Base-by-base conservation (phyloP, 2,113 vertebrate species). In the Hiodon tergisus region DNA sequence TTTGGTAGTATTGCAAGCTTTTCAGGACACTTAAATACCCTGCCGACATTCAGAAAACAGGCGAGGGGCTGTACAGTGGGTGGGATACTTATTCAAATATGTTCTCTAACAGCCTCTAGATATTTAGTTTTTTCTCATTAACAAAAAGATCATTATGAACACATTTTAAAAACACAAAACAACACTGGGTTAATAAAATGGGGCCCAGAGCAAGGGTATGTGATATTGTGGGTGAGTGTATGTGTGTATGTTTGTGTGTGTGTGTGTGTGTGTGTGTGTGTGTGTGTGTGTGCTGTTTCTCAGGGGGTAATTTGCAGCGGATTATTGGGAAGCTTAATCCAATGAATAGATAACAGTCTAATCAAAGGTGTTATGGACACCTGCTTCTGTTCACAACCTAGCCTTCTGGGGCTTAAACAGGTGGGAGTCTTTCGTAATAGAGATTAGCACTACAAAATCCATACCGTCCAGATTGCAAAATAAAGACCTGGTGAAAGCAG, bases 231-330 rank as follows among this genome's bases (percentile, higher is more conserved):
- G 2, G 31, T 31, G 31, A 31, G 31, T 31, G 31, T 31, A 31
- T 31, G 2, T 31, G 74, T 53, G 66, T n/a, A n/a, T n/a, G n/a
- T n/a, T n/a, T 51, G 48, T 62, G 65, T 69, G 73, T 67, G 75
- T 70, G 69, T 55, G 62, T n/a, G 52, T 58, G 72, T 10, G 67
- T n/a, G 66, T 6, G 47, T 5, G 66, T 13, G 74, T 53, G 66
- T 5, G 2, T 9, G 17, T 31, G n/a, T 57, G 10, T 4, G 13
- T 5, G 6, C 58, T 31, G 8, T 54, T 50, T 31, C 1, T 31
- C 31, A 31, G 2, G 10, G 16, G 31, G 53, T 58, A 67, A 67
- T 68, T 68, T 31, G 31, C 63, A 67, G 47, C 54, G 5, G 14
- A 31, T 59, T 67, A 46, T 16, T 47, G 16, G 46, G 46, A 67